Evolutionary conservation across 2,797 vertebrate genomes (phyloP).

Genomic region (Megalops cyprinoides): DNA sequence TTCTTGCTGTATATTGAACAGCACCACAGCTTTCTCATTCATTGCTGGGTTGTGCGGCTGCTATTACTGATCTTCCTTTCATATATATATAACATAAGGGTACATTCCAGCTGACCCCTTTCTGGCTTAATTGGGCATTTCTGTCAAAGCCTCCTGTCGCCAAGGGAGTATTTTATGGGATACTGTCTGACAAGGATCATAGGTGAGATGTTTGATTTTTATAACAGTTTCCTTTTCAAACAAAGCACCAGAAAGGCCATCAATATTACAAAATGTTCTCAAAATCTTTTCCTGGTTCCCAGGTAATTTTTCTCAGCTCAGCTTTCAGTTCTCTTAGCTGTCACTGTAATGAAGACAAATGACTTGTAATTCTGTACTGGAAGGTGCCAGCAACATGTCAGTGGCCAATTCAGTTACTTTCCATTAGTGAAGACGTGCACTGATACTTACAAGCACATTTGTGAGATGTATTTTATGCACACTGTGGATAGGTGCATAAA

Average conservation of each 20-base stretch:
- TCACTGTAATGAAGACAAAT: slow-evolving; percentile 10
- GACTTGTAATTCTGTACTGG: neutral
- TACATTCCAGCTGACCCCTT: slow-evolving; percentile 61
- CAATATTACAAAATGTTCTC: slow-evolving; percentile 57
- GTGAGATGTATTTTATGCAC: neutral
- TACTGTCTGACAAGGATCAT: slow-evolving; percentile 26
- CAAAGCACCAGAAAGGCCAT: slow-evolving; percentile 47
- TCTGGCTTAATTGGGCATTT: slow-evolving; percentile 65
- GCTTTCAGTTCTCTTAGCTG: slow-evolving; percentile 36
- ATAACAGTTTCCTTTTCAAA: slow-evolving; percentile 60
- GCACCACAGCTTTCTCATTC: too few relatives aligned
- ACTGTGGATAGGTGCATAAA: neutral
- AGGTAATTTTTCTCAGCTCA: slow-evolving; percentile 32
- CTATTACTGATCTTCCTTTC: too few relatives aligned
- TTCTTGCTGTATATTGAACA: too few relatives aligned
- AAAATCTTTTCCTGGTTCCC: slow-evolving; percentile 43
- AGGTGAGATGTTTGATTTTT: slow-evolving; percentile 59
- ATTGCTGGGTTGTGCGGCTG: too few relatives aligned
- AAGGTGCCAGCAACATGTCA: neutral
- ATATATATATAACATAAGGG: too few relatives aligned
- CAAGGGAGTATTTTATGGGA: slow-evolving; percentile 59
- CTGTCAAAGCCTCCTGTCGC: slow-evolving; percentile 64
- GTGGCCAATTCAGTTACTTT: neutral
- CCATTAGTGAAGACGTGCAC: neutral
- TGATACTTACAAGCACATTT: neutral